Percentiles rank a stretch among this genome's conserved stretches.
These are phyloP conservation scores for Stenurella melanura DNA, from an alignment of 2,888 invertebrate genomes.

Conservation along the genomic window DNA sequence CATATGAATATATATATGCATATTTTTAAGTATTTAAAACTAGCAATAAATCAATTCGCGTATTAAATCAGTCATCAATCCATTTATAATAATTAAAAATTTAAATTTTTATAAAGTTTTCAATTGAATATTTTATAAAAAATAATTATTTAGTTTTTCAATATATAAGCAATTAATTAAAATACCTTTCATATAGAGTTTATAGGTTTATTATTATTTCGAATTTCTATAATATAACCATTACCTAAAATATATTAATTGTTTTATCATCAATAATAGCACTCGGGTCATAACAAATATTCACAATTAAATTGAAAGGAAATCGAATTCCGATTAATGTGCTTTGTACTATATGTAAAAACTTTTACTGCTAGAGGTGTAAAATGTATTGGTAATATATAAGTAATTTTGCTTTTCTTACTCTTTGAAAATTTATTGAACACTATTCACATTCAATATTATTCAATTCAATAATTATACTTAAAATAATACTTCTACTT, in stretches of 20 bases:
- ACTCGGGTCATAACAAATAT: not conserved
- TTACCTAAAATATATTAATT: not conserved
- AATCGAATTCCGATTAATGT: not conserved
- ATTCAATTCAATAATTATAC: too few species aligned
- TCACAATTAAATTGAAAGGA: not conserved
- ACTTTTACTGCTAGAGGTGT: too few species aligned
- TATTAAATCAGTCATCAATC: not conserved
- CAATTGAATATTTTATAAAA: not conserved
- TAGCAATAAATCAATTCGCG: too few species aligned
- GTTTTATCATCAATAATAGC: not conserved
- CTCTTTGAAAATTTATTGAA: too few species aligned
- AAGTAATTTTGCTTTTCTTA: too few species aligned
- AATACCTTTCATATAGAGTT: not conserved
- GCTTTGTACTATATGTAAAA: not conserved
- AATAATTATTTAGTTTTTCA: not conserved
- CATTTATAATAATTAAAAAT: not conserved
- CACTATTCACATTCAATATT: too few species aligned
- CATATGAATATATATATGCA: too few species aligned
- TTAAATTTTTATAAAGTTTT: slow-evolving; percentile 3
- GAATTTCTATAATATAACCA: not conserved
- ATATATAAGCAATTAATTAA: not conserved
- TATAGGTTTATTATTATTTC: not conserved
- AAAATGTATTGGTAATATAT: too few species aligned
- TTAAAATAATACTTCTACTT: too few species aligned
- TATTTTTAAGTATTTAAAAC: too few species aligned